phyloP scores from a whole-genome alignment of 2,113 vertebrate genomes.

The Tichodroma muraria region DNA sequence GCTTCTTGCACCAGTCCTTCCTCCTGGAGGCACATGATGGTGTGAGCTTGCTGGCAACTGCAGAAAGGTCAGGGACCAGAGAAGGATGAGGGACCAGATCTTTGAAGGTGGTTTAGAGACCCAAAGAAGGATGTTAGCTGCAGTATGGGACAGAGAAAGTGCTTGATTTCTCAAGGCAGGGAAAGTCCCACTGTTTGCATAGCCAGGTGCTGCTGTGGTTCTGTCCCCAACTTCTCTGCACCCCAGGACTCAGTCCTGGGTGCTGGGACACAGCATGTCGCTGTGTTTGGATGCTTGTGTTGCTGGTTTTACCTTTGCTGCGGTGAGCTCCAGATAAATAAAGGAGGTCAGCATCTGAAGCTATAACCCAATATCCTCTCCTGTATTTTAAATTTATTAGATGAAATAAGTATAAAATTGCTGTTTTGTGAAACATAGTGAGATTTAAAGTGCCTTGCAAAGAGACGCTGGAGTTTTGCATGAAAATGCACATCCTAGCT shows the following conservation, averaged over 20 bases:
- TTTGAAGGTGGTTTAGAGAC: background rate
- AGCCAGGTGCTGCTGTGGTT: background rate
- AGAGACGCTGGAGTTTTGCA: conserved; percentile 37
- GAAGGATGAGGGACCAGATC: background rate
- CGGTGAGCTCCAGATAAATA: background rate
- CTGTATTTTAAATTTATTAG: background rate
- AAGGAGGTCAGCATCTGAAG: background rate
- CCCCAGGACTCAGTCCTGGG: background rate
- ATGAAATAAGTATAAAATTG: background rate
- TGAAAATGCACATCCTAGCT: conserved; percentile 24
- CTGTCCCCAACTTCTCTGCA: background rate
- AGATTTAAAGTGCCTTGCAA: conserved; percentile 23
- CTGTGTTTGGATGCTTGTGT: accelerated
- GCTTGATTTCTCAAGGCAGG: background rate
- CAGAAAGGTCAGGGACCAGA: background rate
- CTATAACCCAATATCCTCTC: background rate
- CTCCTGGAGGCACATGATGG: background rate
- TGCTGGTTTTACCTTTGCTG: background rate
- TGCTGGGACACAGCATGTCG: background rate
- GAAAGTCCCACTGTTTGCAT: background rate
- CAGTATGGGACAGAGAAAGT: background rate
- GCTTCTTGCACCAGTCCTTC: background rate
- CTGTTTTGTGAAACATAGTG: background rate
- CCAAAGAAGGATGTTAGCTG: background rate
- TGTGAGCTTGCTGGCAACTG: background rate